phyloP scores from a whole-genome alignment of 2,888 invertebrate genomes.

The Glaucopsyche alexis region DNA sequence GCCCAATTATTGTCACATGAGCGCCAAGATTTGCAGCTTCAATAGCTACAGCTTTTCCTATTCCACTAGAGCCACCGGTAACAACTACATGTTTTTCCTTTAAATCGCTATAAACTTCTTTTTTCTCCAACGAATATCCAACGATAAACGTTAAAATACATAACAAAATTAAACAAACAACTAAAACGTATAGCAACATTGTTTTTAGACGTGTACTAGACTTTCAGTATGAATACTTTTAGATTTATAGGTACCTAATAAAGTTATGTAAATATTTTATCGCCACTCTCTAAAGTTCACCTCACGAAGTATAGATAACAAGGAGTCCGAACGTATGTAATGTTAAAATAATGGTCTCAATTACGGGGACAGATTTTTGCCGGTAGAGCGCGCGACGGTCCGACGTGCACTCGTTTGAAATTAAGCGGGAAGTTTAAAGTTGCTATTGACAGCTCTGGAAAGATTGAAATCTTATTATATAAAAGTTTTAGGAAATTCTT shows the following conservation, averaged over 20 bases:
- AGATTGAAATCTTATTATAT: no score
- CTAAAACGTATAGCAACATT: conserved; percentile 36
- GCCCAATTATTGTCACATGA: conserved; percentile 93
- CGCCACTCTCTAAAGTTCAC: no score
- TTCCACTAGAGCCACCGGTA: conserved; percentile 98
- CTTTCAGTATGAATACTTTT: background rate
- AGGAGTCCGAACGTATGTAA: no score
- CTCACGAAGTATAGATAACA: no score
- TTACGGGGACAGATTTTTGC: no score
- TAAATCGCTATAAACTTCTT: conserved; percentile 56
- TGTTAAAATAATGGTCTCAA: no score
- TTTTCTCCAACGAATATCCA: conserved; percentile 53
- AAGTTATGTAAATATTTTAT: no score
- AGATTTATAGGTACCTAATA: background rate
- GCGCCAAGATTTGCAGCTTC: conserved; percentile 90
- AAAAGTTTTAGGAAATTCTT: no score
- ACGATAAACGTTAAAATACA: conserved; percentile 44
- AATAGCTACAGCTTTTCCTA: conserved; percentile 91
- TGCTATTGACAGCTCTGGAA: no score
- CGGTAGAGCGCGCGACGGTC: no score
- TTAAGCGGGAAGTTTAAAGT: no score
- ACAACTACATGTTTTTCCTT: conserved; percentile 83
- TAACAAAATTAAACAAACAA: conserved; percentile 42
- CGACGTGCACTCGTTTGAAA: no score
- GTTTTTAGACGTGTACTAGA: background rate